Base-by-base conservation (phyloP, 1,140 invertebrate genomes). In the Ooceraea biroi region DNA sequence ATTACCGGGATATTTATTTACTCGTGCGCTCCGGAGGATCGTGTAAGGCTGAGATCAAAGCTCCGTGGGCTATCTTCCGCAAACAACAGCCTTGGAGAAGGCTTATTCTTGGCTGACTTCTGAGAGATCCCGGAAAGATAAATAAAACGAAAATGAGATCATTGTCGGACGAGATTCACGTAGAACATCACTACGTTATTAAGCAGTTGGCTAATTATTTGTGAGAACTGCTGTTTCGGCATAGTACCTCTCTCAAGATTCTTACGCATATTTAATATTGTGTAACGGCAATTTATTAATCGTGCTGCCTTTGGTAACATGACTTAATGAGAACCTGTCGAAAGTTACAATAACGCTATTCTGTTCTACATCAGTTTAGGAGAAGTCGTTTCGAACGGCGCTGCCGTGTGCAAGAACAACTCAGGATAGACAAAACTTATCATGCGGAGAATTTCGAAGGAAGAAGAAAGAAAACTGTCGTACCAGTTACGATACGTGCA, bases 1-100 rank as follows among this genome's bases (percentile, higher is more conserved):
- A 88, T 88, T 88, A 85, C 87, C 65, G 19, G 36, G 68, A 88
- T 85, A 85, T 87, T 88, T 88, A 88, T 82, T 88, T 88, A 85
- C 84, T 44, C 72, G 52, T 52, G 60, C 61, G 58, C 19, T 72
- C 50, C 71, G 63, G 48, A 57, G 46, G 44, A 72, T 74, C 65
- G 60, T 66, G n/a, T 50, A 58, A 27, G 48, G 63, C 69, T 7
- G 25, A 85, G 86, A 85, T 85, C 86, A 88, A 87, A 87, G 76
- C 73, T 63, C n/a, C 61, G 19, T 19, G 25, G n/a, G 27, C n/a
- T 71, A 55, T 30, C 73, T 87, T 63, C 52, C 14, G 48, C 44
- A 58, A 52, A 85, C 36, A 74, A 68, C 41, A 1, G 30, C 55
- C n/a, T n/a, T n/a, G n/a, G 58, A 69, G 36, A 12, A 63, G 71